Conservation (phyloP, 2,888 invertebrate species). For the Neuroscelio doddi region DNA sequence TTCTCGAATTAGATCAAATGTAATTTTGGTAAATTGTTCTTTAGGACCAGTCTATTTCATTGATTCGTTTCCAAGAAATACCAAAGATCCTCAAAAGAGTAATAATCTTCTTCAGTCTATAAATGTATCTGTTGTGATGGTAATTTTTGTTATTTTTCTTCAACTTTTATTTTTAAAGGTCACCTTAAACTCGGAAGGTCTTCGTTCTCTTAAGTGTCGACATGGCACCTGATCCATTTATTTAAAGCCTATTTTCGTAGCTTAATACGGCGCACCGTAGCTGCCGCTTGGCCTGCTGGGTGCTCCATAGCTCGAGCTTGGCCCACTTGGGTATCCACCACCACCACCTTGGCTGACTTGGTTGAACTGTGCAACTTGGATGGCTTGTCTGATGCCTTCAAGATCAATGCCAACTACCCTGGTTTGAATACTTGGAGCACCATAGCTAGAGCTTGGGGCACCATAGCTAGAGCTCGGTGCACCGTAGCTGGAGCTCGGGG, state of each 20-base stretch:
- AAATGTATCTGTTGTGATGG: too few relatives aligned
- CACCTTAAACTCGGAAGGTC: background rate
- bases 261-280: slow-evolving; percentile 51
- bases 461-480: slow-evolving; percentile 73
- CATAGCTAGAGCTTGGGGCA: slow-evolving; percentile 79
- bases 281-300: slow-evolving; percentile 74
- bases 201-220: slow-evolving; percentile 6
- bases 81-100: too few relatives aligned
- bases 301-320: slow-evolving; percentile 73
- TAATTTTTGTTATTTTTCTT: too few relatives aligned
- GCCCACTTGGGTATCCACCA: slow-evolving; percentile 73
- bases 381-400: slow-evolving; percentile 88
- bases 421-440: slow-evolving; percentile 74
- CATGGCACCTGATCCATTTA: slow-evolving; percentile 11
- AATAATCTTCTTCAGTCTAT: too few relatives aligned
- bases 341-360: slow-evolving; percentile 75
- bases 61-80: too few relatives aligned
- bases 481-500: slow-evolving; percentile 70
- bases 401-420: slow-evolving; percentile 89
- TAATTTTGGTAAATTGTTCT: too few relatives aligned
- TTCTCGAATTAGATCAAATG: too few relatives aligned
- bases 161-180: background rate
- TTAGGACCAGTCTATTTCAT: too few relatives aligned
- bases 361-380: slow-evolving; percentile 90
- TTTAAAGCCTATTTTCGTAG: background rate